These are phyloP conservation scores for Allobates femoralis DNA, from an alignment of 2,797 vertebrate species.

Conservation along the genomic window DNA sequence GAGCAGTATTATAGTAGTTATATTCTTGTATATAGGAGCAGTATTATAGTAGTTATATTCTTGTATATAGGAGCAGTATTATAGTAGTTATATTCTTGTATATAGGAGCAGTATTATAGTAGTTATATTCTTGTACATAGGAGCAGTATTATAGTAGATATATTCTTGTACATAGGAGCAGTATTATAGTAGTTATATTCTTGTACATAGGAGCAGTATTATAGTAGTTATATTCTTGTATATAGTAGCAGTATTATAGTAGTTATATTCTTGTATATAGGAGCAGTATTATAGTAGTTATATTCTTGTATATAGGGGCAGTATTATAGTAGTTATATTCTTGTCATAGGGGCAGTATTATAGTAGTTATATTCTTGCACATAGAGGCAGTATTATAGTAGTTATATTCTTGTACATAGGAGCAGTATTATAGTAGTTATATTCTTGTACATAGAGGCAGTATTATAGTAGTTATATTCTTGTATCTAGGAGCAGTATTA, in stretches of 20 bases:
- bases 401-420: not conserved
- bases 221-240: conserved; percentile 1
- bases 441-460: too few species aligned
- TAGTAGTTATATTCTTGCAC: too few species aligned
- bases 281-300: too few species aligned
- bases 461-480: too few species aligned
- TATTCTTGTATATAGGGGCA: not conserved
- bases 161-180: not conserved
- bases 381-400: not conserved
- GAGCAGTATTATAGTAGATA: not conserved
- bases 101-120: too few species aligned
- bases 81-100: too few species aligned
- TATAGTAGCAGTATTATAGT: too few species aligned
- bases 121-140: too few species aligned
- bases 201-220: not conserved
- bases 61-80: not conserved
- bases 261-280: too few species aligned
- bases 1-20: conserved; percentile 3
- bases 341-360: not conserved
- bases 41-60: not conserved
- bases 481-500: too few species aligned
- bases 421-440: not conserved
- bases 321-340: conserved; percentile 2
- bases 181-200: conserved; percentile 4
- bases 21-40: not conserved